Evolutionary conservation across 2,888 invertebrate species (phyloP), one percentile per base, ranked within the genome.

Genomic region (Liodrosophila aerea): DNA sequence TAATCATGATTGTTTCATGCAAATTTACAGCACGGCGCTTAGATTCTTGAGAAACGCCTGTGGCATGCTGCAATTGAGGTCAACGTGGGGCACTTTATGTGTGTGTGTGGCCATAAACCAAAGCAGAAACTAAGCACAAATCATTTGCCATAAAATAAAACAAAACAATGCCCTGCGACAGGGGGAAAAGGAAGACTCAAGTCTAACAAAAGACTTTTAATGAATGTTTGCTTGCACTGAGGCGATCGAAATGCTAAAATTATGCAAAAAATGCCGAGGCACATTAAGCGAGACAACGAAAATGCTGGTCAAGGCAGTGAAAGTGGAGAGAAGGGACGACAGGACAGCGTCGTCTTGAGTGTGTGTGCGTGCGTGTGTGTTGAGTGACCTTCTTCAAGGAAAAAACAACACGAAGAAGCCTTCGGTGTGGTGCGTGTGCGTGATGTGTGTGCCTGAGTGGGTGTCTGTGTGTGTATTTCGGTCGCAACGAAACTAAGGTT

Each of bases 371-470:
- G 22, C 5, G 22, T 22, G 22, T 22, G 22, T 22, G 22, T 58
- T 56, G 62, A 50, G 63, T 78, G 77, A 78, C 77, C 81, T 80
- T 78, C 73, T 77, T 66, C 73, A 77, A 80, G 77, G 77, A 75
- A 76, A 65, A 64, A 65, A 64, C 73, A 60, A 62, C 56, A 53
- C 57, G 59, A 71, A 68, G 57, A 37, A 59, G 18, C 46, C 30
- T 43, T 15, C 40, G 68, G 43, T 43, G 45, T 52, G 64, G 60
- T 51, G 58, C 52, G 52, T 50, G 22, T 33, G 13, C 36, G 30
- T 18, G 52, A 1, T 22, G 56, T 67, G 64, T 51, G 58, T 54
- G 52, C 46, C 16, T 33, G 13, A 33, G 30, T 18, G 52, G 1
- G 27, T 13, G 7, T 30, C 9, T 41, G 39, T 51, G 47, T 54